Evolutionary conservation across 2,113 vertebrate genomes (phyloP).

Genomic region (Bubo bubo): DNA sequence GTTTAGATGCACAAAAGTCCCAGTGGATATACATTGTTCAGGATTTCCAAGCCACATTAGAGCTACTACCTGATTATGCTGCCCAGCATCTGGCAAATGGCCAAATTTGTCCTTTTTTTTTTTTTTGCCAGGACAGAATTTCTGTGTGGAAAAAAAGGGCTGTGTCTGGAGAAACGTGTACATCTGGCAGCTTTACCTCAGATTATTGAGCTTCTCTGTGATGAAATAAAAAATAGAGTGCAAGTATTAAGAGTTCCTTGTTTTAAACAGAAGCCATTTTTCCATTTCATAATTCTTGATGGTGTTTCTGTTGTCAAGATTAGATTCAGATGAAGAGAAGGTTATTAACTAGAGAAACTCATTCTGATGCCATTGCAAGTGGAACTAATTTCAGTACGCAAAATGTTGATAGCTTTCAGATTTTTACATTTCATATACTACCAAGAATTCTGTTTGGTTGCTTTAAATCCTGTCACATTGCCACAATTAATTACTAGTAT

Average conservation of each 20-base stretch:
- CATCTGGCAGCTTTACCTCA: background rate
- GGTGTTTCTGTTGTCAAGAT: background rate
- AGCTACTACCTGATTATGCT: background rate
- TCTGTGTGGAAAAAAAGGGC: background rate
- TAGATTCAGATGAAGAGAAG: background rate
- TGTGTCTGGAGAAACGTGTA: background rate
- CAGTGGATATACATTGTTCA: background rate
- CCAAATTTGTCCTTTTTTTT: background rate
- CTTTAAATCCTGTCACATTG: constrained; percentile 19
- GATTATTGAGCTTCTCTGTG: background rate
- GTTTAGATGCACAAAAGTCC: background rate
- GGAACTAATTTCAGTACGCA: constrained; percentile 1
- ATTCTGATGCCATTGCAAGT: background rate
- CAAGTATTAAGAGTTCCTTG: background rate
- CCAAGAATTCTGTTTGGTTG: background rate
- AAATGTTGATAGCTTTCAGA: constrained; percentile 2
- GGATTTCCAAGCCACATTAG: background rate
- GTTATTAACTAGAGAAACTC: background rate
- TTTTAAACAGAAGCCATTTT: background rate
- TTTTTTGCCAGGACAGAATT: background rate
- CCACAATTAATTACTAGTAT: constrained; percentile 31
- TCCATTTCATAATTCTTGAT: background rate
- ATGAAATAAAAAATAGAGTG: background rate
- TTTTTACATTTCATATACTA: constrained; percentile 12
- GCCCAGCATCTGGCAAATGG: background rate